Evolutionary conservation across 64 coral and sea anemone genomes (phyloP).

Genomic region (Stichodactyla helianthus): DNA sequence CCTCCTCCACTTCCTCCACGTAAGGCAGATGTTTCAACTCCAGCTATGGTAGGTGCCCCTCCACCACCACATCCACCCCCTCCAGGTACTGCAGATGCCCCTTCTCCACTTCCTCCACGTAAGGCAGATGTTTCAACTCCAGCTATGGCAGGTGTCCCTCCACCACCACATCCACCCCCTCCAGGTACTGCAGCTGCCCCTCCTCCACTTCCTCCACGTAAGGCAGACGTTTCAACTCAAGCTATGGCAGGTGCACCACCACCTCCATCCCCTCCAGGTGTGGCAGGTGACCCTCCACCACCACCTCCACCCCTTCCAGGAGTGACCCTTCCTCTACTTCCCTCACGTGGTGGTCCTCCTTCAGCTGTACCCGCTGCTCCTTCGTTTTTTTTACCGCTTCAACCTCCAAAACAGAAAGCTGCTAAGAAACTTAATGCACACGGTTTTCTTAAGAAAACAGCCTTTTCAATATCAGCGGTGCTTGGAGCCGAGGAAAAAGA

Average conservation of each 20-base stretch:
- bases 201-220: neutral
- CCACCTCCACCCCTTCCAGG: neutral
- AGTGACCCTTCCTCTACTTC: neutral
- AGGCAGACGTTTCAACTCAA: neutral
- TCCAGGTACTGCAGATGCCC: neutral
- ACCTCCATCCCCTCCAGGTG: neutral
- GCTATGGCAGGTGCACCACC: neutral
- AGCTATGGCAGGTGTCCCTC: neutral
- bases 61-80: neutral
- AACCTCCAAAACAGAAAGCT: too few species aligned
- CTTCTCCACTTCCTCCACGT: neutral
- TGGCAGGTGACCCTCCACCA: neutral
- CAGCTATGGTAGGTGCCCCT: neutral
- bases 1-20: neutral
- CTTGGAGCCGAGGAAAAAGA: too few species aligned
- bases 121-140: neutral
- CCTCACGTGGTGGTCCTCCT: neutral
- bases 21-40: neutral
- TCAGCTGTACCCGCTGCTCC: too few species aligned
- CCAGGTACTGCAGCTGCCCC: neutral
- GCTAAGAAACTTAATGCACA: too few species aligned
- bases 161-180: neutral
- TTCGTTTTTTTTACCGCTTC: too few species aligned
- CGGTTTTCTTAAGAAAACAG: too few species aligned
- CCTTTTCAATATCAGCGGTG: too few species aligned